Evolutionary conservation across 2,888 invertebrate genomes (phyloP).

Genomic region (Copidosoma aretas): DNA sequence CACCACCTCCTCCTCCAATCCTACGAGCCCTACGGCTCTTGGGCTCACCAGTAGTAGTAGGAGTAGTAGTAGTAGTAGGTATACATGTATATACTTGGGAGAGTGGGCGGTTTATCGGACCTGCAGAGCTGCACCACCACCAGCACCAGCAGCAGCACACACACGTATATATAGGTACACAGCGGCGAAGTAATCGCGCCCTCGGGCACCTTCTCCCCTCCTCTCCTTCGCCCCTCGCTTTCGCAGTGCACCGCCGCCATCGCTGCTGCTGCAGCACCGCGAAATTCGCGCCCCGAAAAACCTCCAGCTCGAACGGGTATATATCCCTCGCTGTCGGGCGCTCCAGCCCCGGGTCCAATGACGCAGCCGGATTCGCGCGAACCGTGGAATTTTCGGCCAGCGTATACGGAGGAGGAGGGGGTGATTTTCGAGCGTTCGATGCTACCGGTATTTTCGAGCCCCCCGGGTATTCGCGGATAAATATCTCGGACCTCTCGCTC

Average conservation of each 20-base stretch:
- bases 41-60: neutral
- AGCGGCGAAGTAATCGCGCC: neutral
- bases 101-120: slow-evolving; percentile 55
- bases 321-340: too few relatives aligned
- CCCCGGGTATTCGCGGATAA: neutral
- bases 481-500: neutral
- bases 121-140: too few relatives aligned
- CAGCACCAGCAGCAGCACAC: neutral
- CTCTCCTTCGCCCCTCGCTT: neutral
- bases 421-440: neutral
- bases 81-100: slow-evolving; percentile 45
- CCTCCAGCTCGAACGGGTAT: too few relatives aligned
- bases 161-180: neutral
- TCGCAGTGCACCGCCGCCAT: slow-evolving; percentile 5
- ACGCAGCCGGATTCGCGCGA: too few relatives aligned
- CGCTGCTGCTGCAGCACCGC: neutral
- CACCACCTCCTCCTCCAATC: slow-evolving; percentile 5
- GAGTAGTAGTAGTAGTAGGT: too few relatives aligned
- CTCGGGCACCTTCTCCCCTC: neutral
- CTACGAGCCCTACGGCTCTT: neutral
- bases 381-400: too few relatives aligned
- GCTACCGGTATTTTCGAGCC: neutral
- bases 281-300: slow-evolving; percentile 36
- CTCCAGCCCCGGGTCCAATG: too few relatives aligned
- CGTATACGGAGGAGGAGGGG: neutral